phyloP scores from a whole-genome alignment of 2,797 vertebrate species.

The Malurus splendens region DNA sequence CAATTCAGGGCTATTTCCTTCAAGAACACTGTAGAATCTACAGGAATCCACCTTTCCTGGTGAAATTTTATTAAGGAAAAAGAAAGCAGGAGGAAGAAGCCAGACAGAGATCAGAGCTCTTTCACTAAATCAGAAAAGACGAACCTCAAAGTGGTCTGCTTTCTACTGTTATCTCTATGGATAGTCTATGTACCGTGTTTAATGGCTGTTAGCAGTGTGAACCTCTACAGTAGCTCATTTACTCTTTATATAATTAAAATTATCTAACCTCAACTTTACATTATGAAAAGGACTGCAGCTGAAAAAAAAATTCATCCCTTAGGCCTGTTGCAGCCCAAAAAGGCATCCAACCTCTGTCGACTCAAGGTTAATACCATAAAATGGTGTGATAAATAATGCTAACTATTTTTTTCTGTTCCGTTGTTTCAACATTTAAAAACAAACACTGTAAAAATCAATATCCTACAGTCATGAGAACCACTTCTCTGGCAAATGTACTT shows the following conservation, averaged over 20 bases:
- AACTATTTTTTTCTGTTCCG: neutral
- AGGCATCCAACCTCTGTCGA: neutral
- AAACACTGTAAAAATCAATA: neutral
- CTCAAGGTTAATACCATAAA: neutral
- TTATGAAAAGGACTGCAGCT: neutral
- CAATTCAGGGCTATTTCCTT: neutral
- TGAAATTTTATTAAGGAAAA: neutral
- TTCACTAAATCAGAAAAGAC: neutral
- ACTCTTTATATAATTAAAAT: neutral
- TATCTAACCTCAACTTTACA: neutral
- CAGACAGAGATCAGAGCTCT: rapidly evolving
- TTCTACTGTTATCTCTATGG: neutral
- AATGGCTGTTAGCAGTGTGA: neutral
- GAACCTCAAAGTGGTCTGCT: neutral
- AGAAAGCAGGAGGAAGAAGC: neutral
- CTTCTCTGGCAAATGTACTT: neutral
- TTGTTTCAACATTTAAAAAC: neutral
- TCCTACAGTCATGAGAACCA: neutral
- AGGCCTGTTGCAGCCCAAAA: neutral
- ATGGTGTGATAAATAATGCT: neutral
- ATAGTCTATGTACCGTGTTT: neutral
- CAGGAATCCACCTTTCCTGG: neutral
- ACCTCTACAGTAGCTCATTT: neutral
- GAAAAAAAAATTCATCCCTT: neutral
- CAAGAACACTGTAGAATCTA: neutral